These are phyloP conservation scores for Sinocyclocheilus rhinocerous DNA, from an alignment of 2,113 vertebrate genomes.

Conservation along the genomic window DNA sequence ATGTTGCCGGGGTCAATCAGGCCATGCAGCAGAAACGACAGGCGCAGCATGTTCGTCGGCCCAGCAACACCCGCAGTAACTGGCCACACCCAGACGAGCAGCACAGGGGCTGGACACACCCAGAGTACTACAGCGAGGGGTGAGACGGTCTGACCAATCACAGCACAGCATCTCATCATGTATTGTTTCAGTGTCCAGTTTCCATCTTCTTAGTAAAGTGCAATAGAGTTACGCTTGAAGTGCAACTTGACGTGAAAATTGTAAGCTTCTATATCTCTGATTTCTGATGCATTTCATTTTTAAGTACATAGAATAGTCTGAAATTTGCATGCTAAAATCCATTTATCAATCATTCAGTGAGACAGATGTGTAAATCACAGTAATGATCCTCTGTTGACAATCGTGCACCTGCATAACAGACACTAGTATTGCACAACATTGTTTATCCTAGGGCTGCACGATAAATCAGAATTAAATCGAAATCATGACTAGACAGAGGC, in stretches of 20 bases:
- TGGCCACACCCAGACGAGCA: constrained; percentile 92
- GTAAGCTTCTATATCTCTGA: neutral
- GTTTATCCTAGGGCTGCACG: too few relatives aligned
- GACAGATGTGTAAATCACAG: too few relatives aligned
- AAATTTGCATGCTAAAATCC: neutral
- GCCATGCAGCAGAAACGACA: constrained; percentile 98
- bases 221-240: neutral
- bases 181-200: neutral
- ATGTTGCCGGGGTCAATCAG: constrained; percentile 96
- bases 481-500: too few relatives aligned
- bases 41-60: constrained; percentile 89
- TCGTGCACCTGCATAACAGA: too few relatives aligned
- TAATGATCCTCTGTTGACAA: too few relatives aligned
- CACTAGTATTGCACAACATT: too few relatives aligned
- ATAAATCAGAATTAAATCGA: too few relatives aligned
- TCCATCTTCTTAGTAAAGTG: too few relatives aligned
- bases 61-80: constrained; percentile 86
- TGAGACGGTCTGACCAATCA: constrained; percentile 60
- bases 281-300: neutral
- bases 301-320: neutral
- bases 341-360: too few relatives aligned
- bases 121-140: constrained; percentile 89
- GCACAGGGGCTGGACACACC: constrained; percentile 92
- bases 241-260: too few relatives aligned
- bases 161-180: neutral